phyloP scores from a whole-genome alignment of 2,888 invertebrate genomes.

The Pecten maximus region DNA sequence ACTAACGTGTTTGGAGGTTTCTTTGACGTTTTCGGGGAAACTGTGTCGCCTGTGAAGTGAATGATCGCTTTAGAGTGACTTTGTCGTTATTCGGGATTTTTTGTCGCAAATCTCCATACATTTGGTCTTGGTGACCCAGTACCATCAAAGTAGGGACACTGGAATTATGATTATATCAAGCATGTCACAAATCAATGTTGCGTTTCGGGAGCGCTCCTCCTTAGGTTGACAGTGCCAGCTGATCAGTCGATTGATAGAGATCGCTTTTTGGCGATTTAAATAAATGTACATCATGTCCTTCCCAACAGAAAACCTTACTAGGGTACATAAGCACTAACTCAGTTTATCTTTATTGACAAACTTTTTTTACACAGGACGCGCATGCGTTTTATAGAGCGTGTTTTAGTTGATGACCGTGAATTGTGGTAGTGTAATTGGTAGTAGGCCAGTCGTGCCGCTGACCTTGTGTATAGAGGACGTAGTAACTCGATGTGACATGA shows the following conservation, averaged over 20 bases:
- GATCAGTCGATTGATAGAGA: not conserved
- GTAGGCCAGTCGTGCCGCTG: not conserved
- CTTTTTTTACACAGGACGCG: not conserved
- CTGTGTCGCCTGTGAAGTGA: no score
- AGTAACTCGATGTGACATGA: not conserved
- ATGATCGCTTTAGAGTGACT: no score
- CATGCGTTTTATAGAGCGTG: not conserved
- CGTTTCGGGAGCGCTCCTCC: not conserved
- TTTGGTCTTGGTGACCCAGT: not conserved
- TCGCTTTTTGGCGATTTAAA: not conserved
- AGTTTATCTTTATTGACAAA: not conserved
- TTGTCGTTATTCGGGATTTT: no score
- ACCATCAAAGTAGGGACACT: not conserved
- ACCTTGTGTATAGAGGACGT: not conserved
- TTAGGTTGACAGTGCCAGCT: not conserved
- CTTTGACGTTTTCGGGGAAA: no score
- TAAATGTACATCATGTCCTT: conserved; percentile 17
- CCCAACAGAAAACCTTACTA: not conserved
- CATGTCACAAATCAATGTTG: not conserved
- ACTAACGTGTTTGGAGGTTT: no score
- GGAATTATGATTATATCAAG: not conserved
- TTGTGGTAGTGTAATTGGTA: not conserved
- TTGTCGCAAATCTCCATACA: not conserved
- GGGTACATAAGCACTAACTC: not conserved
- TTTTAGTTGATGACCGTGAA: not conserved